A percentile compares a stretch with the other conserved stretches of the same genome.
Evolutionary conservation across 2,888 invertebrate species (phyloP).

Genomic region (Candidula unifasciata): DNA sequence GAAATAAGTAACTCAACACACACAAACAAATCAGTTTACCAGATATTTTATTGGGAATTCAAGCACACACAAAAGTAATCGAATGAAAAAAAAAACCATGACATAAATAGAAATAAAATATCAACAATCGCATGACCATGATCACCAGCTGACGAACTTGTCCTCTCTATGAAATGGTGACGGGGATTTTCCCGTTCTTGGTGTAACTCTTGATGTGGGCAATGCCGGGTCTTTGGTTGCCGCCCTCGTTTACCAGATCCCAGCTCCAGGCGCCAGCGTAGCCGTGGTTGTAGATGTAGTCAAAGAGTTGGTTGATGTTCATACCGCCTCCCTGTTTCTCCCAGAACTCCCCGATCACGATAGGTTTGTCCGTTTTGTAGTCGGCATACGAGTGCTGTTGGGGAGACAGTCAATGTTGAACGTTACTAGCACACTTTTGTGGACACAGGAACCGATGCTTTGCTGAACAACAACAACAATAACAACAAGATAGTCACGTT

Average conservation of each 20-base stretch:
- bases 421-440: too few relatives aligned
- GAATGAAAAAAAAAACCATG: too few relatives aligned
- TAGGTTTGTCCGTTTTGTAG: constrained; percentile 60
- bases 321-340: constrained; percentile 54
- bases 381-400: constrained; percentile 57
- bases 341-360: constrained; percentile 64
- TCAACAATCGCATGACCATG: too few relatives aligned
- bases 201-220: constrained; percentile 28
- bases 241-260: constrained; percentile 41
- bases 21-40: too few relatives aligned
- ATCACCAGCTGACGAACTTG: too few relatives aligned
- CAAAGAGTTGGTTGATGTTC: constrained; percentile 57
- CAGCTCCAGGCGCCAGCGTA: constrained; percentile 64
- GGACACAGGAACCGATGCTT: too few relatives aligned
- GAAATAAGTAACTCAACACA: too few relatives aligned
- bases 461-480: too few relatives aligned
- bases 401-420: too few relatives aligned
- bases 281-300: constrained; percentile 61
- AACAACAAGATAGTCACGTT: too few relatives aligned
- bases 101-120: not conserved
- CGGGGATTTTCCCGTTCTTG: constrained; percentile 11
- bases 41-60: too few relatives aligned
- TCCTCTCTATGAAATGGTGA: not conserved
- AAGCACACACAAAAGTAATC: too few relatives aligned
- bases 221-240: constrained; percentile 31